Conservation (phyloP, 2,113 vertebrate species). For the Mormyrus iriodes region DNA sequence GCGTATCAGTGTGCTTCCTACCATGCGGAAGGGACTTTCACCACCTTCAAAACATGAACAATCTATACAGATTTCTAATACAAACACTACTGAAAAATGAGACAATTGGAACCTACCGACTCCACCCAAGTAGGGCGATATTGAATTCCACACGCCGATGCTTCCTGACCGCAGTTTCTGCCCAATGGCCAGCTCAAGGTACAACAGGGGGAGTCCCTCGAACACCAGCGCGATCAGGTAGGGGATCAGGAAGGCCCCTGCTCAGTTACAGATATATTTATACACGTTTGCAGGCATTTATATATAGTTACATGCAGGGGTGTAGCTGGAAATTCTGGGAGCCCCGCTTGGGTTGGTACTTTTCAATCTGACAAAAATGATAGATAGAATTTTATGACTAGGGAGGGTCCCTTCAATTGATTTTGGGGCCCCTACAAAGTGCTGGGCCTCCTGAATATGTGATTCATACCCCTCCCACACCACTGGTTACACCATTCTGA, state of each 20-base stretch:
- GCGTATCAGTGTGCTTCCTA: not conserved
- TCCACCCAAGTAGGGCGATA: constrained; percentile 76
- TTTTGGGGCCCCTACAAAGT: not conserved
- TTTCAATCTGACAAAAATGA: not conserved
- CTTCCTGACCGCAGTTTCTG: constrained; percentile 75
- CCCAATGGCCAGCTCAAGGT: constrained; percentile 78
- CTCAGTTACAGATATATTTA: not conserved
- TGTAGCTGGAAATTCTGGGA: not conserved
- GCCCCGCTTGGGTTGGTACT: not conserved
- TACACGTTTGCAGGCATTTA: not conserved
- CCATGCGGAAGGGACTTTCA: not conserved
- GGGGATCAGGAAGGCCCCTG: constrained; percentile 87
- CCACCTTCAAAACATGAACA: not conserved
- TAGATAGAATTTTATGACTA: not conserved
- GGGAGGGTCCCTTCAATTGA: not conserved
- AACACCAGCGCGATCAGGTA: constrained; percentile 76
- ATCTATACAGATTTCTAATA: not conserved
- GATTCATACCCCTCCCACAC: not conserved
- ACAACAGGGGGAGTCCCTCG: constrained; percentile 78
- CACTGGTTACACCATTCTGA: not conserved
- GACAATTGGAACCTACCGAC: constrained; percentile 55
- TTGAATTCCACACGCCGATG: constrained; percentile 71
- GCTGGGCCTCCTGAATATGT: not conserved
- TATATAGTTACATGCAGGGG: not conserved
- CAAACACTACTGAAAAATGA: not conserved